Evolutionary conservation across 37 sponge, comb jelly and placozoan species (phyloP), one percentile per base, ranked within the genome.

Genomic region (Diacarnus erythraeanus): DNA sequence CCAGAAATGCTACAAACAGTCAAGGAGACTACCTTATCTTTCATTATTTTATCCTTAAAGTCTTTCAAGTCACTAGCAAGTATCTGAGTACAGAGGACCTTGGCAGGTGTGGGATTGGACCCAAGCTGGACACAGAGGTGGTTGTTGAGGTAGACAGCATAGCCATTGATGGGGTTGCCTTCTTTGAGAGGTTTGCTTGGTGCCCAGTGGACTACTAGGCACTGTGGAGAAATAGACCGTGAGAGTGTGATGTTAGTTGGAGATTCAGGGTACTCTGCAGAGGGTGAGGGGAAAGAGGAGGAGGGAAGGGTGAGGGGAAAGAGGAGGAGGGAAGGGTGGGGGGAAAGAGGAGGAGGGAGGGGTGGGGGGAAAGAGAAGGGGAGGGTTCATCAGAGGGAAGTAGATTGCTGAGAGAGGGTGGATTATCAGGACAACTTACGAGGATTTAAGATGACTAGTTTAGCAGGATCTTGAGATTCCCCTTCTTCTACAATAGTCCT

Each of bases 191-290:
- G 25, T 17, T 9, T 42, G 33, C 43, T 38, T 23, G 74, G 82
- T 1, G 47, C 33, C 74, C 74, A 82, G 34, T 64, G 23, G 42
- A 82, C 82, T 26, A 72, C 41, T 12, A 82, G 41, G 38, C 67
- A 31, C 17, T 42, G 3, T 27, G 74, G 65, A 21, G 18, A 35
- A 15, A 29, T 61, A 21, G 42, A 58, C 56, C 20, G 30, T 12
- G 74, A 47, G 18, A 82, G 54, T 25, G 6, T 36, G 27, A 82
- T 54, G 2, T 71, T n/a, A 38, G 64, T 64, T 54, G 85, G 85
- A 42, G 78, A 38, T 31, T 77, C 78, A 41, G 85, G 85, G 56
- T 77, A 77, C 78, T 84, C 85, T 84, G 78, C 34, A 59, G 1
- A 69, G 2, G 51, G 39, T 21, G 18, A 54, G 43, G 33, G 65